A percentile compares a stretch with the other conserved stretches of the same genome.
Evolutionary conservation across 35 echinoderm and acorn worm species (phyloP).

Genomic region (Lytechinus variegatus): DNA sequence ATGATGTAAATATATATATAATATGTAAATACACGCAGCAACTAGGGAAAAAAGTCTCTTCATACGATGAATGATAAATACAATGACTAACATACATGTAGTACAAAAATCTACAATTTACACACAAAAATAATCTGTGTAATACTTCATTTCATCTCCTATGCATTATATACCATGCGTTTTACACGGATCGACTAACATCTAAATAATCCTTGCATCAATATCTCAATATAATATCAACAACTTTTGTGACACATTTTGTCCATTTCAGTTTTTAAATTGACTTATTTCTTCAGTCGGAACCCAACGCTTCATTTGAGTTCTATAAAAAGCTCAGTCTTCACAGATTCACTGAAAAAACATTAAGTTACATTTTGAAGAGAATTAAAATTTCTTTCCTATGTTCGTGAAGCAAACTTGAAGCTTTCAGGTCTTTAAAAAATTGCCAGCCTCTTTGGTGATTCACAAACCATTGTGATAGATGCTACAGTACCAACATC

Average conservation of each 20-base stretch:
- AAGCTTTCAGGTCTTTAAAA: background rate
- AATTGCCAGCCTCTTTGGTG: background rate
- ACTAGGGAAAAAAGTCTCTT: constrained; percentile 55
- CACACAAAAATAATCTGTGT: constrained; percentile 56
- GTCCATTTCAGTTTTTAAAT: constrained; percentile 4
- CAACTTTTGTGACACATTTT: background rate
- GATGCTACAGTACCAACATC: background rate
- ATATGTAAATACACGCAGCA: constrained; percentile 57
- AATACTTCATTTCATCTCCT: constrained; percentile 35
- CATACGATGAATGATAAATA: constrained; percentile 43
- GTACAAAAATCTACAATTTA: constrained; percentile 57
- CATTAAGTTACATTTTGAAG: background rate
- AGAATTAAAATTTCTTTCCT: background rate
- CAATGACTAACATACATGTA: constrained; percentile 49
- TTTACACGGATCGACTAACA: background rate
- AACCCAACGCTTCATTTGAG: background rate
- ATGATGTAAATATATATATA: constrained; percentile 58
- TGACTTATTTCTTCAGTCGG: background rate
- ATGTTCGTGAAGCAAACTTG: background rate
- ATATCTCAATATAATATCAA: constrained; percentile 6
- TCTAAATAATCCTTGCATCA: constrained; percentile 19
- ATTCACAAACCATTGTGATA: background rate
- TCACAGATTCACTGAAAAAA: constrained; percentile 4
- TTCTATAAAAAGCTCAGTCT: background rate
- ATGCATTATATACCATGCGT: constrained; percentile 19